Percentiles rank a stretch among this genome's conserved stretches.
Conservation (phyloP, 2,113 vertebrate species). For the Datnioides undecimradiatus region DNA sequence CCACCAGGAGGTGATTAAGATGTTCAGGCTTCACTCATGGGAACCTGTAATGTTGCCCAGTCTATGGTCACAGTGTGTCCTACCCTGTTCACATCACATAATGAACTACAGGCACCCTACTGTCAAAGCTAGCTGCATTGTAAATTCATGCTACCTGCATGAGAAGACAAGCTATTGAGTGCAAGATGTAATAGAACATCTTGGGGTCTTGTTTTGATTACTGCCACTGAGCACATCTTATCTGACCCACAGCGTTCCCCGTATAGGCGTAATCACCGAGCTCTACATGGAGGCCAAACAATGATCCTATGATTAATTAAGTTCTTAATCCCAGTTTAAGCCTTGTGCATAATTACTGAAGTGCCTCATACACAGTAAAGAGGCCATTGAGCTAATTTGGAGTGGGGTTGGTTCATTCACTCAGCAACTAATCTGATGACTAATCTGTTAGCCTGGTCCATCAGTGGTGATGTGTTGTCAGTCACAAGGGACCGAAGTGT, state of each 20-base stretch:
- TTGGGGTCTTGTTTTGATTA: background rate
- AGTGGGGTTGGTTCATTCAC: slow-evolving; percentile 32
- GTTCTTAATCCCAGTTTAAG: slow-evolving; percentile 50
- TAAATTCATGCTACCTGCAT: too few relatives aligned
- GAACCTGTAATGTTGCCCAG: too few relatives aligned
- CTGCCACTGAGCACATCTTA: background rate
- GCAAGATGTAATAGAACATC: too few relatives aligned
- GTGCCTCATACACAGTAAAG: slow-evolving; percentile 27
- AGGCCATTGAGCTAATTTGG: slow-evolving; percentile 50
- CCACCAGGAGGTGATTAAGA: too few relatives aligned
- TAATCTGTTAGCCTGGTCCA: slow-evolving; percentile 33
- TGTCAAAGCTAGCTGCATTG: too few relatives aligned
- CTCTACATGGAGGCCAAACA: slow-evolving; percentile 38
- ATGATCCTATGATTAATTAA: slow-evolving; percentile 40
- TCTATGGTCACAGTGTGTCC: too few relatives aligned
- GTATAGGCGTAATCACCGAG: slow-evolving; percentile 11
- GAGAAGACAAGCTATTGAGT: too few relatives aligned
- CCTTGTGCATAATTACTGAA: slow-evolving; percentile 45
- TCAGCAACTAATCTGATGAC: slow-evolving; percentile 54
- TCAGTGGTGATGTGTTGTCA: slow-evolving; percentile 17
- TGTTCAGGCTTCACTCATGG: too few relatives aligned
- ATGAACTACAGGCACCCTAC: too few relatives aligned
- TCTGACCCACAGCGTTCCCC: slow-evolving; percentile 6
- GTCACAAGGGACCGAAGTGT: slow-evolving; percentile 21
- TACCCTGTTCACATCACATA: too few relatives aligned